Conservation (phyloP, 2,888 invertebrate genomes). For the Agrotis ipsilon region DNA sequence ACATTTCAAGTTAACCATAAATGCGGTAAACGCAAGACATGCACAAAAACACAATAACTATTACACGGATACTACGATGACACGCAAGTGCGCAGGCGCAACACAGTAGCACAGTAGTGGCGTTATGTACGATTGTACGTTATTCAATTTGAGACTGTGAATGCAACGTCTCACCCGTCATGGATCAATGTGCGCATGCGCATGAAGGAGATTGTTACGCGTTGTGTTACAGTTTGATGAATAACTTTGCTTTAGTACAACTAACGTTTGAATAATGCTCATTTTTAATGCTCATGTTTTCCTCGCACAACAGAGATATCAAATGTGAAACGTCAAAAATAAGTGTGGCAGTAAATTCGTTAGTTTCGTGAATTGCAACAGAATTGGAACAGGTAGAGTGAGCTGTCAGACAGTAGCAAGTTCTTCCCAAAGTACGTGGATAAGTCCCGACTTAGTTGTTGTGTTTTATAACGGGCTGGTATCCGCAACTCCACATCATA, state of each 20-base stretch:
- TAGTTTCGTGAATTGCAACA: too few relatives aligned
- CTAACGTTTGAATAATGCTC: neutral
- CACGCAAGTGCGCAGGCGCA: conserved; percentile 52
- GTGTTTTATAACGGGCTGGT: too few relatives aligned
- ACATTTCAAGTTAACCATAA: conserved; percentile 1
- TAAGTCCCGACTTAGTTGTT: too few relatives aligned
- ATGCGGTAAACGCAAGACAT: conserved; percentile 21
- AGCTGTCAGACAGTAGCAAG: too few relatives aligned
- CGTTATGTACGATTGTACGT: conserved; percentile 22
- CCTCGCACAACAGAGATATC: too few relatives aligned
- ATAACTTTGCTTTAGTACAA: neutral
- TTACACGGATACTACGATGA: conserved; percentile 39
- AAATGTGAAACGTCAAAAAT: too few relatives aligned
- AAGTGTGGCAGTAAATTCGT: too few relatives aligned
- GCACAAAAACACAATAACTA: conserved; percentile 39
- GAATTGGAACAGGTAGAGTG: too few relatives aligned
- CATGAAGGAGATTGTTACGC: conserved; percentile 23
- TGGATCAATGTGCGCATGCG: conserved; percentile 30
- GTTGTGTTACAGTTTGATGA: neutral
- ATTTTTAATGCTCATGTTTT: too few relatives aligned
- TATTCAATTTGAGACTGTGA: conserved; percentile 27
- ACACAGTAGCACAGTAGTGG: conserved; percentile 6
- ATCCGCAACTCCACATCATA: too few relatives aligned
- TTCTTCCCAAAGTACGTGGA: too few relatives aligned
- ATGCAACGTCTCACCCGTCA: conserved; percentile 33